Percentiles rank a stretch among this genome's conserved stretches.
These are phyloP conservation scores for Naja naja DNA, from an alignment of 2,113 vertebrate species.

Conservation along the genomic window DNA sequence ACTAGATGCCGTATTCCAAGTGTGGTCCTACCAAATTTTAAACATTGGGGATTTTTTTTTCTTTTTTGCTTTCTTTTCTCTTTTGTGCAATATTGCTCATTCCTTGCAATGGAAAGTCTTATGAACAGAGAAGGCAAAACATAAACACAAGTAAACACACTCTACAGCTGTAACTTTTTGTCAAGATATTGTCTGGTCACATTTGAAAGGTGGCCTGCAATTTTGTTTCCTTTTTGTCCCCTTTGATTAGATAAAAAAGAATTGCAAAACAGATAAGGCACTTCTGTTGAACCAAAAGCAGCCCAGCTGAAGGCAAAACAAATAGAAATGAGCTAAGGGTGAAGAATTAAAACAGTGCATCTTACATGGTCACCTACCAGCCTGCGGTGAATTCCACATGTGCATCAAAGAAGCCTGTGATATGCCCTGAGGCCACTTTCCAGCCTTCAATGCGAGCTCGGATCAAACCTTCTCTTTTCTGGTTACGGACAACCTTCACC, in stretches of 20 bases:
- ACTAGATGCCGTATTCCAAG: neutral
- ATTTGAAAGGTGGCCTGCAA: neutral
- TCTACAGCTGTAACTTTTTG: neutral
- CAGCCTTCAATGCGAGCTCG: conserved; percentile 94
- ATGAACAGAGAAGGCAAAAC: neutral
- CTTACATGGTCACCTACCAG: conserved; percentile 78
- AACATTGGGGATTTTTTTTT: neutral
- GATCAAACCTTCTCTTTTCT: conserved; percentile 92
- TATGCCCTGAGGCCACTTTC: conserved; percentile 89
- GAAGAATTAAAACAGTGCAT: neutral
- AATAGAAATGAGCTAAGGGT: neutral
- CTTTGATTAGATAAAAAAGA: neutral
- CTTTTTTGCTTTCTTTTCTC: neutral
- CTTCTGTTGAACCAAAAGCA: neutral
- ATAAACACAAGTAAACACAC: neutral
- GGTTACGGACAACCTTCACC: conserved; percentile 95
- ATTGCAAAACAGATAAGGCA: neutral
- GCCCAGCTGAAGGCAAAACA: neutral
- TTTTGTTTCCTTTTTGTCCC: neutral
- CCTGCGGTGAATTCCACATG: conserved; percentile 96
- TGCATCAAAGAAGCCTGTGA: conserved; percentile 94
- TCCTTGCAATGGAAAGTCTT: neutral
- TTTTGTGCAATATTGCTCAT: neutral
- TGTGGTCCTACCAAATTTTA: neutral
- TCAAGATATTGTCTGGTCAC: neutral